Evolutionary conservation across 2,113 vertebrate genomes (phyloP).

Genomic region (Mus pahari): DNA sequence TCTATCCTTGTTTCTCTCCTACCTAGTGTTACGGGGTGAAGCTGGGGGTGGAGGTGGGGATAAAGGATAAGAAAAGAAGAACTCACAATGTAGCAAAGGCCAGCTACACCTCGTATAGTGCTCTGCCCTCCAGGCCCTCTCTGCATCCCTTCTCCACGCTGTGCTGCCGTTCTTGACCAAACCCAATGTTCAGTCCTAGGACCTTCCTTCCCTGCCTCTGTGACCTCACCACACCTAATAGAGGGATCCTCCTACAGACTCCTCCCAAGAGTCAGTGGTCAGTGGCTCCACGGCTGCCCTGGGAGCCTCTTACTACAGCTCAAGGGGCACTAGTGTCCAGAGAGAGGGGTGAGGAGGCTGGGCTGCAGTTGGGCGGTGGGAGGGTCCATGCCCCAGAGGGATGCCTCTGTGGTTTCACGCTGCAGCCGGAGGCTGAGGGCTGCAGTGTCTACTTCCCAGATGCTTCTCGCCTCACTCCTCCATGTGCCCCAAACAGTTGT

Average conservation of each 20-base stretch:
- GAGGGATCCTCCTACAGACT: not conserved
- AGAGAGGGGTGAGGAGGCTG: not conserved
- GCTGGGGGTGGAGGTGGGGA: too few species aligned
- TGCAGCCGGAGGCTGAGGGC: not conserved
- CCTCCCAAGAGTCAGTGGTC: not conserved
- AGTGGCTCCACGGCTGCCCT: not conserved
- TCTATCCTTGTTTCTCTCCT: too few species aligned
- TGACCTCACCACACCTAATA: too few species aligned
- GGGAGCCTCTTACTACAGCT: not conserved
- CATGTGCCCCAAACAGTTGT: not conserved
- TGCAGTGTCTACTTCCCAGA: not conserved
- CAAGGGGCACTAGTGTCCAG: not conserved
- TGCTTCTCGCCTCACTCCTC: not conserved
- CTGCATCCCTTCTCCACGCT: not conserved
- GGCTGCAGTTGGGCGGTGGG: not conserved
- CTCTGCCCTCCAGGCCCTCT: not conserved
- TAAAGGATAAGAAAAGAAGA: too few species aligned
- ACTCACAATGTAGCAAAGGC: too few species aligned
- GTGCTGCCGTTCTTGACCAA: not conserved
- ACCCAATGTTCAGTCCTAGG: not conserved
- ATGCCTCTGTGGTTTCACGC: not conserved
- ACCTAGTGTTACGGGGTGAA: too few species aligned
- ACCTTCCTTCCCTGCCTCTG: too few species aligned
- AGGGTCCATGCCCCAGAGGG: not conserved
- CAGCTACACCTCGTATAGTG: not conserved